Conservation (phyloP, 2,113 vertebrate genomes). For the Helogale parvula region DNA sequence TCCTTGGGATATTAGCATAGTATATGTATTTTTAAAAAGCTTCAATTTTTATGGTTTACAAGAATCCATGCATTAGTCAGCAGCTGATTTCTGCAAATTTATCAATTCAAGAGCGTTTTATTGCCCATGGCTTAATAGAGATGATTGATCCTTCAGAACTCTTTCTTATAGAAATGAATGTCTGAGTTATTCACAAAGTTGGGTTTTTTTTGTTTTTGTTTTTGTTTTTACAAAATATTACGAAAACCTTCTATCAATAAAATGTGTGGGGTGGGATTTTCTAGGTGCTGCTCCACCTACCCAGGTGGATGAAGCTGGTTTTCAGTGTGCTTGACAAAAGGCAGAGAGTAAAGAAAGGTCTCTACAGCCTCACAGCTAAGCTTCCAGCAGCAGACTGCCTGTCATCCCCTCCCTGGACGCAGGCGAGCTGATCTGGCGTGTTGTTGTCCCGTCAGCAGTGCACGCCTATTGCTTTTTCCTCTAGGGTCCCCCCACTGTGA, state of each 20-base stretch:
- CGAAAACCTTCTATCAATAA: not conserved
- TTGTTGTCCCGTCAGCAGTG: accelerated
- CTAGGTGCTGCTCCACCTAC: not conserved
- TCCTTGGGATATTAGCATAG: not conserved
- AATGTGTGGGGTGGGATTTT: not conserved
- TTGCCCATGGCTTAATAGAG: conserved; percentile 31
- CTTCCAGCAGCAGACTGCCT: not conserved
- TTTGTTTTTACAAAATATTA: not conserved
- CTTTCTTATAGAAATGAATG: conserved; percentile 41
- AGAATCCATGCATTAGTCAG: conserved; percentile 35
- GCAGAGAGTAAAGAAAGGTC: accelerated
- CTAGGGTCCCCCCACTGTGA: accelerated
- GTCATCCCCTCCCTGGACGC: accelerated
- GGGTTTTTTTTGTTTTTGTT: accelerated
- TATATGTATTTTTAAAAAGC: not conserved
- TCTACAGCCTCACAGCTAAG: not conserved
- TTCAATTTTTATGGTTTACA: conserved; percentile 40
- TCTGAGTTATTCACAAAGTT: not conserved
- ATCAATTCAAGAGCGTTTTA: conserved; percentile 22
- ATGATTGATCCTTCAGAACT: conserved; percentile 45
- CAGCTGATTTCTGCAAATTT: conserved; percentile 56
- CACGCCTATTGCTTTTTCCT: not conserved
- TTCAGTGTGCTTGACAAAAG: not conserved
- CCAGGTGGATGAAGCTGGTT: not conserved
- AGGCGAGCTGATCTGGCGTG: accelerated